Conservation (phyloP, 2,888 invertebrate species). For the Xanthia icteritia region DNA sequence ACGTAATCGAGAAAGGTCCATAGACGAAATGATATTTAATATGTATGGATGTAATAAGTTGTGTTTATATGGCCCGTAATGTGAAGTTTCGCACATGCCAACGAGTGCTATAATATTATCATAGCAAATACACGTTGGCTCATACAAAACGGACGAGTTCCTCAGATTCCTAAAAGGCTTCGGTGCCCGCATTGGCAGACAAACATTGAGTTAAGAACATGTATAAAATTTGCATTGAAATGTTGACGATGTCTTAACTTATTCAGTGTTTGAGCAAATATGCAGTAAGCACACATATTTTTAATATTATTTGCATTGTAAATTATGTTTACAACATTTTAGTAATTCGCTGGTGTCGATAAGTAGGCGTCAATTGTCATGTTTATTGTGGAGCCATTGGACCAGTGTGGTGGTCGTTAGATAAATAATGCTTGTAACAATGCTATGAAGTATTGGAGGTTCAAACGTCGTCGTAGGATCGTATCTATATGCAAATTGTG, state of each 20-base stretch:
- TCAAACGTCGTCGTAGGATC: slow-evolving; percentile 74
- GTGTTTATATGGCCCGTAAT: slow-evolving; percentile 47
- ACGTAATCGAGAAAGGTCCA: slow-evolving; percentile 11
- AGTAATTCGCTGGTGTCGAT: slow-evolving; percentile 69
- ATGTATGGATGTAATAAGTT: slow-evolving; percentile 25
- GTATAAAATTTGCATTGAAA: slow-evolving; percentile 69
- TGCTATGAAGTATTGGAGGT: slow-evolving; percentile 74
- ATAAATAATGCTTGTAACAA: slow-evolving; percentile 84
- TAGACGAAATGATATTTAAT: slow-evolving; percentile 36
- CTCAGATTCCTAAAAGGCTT: slow-evolving; percentile 60
- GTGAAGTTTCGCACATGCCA: slow-evolving; percentile 61
- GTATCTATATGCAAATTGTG: slow-evolving; percentile 87
- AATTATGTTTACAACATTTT: slow-evolving; percentile 70
- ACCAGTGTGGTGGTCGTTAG: slow-evolving; percentile 71
- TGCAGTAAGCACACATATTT: slow-evolving; percentile 64
- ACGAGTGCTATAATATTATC: slow-evolving; percentile 55
- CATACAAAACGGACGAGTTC: slow-evolving; percentile 61
- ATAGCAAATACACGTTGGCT: slow-evolving; percentile 41
- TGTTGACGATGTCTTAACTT: slow-evolving; percentile 68
- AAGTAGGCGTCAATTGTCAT: slow-evolving; percentile 74
- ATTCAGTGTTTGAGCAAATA: slow-evolving; percentile 63
- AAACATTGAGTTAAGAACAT: slow-evolving; percentile 68
- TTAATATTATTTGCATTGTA: slow-evolving; percentile 69
- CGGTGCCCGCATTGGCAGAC: slow-evolving; percentile 51
- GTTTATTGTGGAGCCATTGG: slow-evolving; percentile 68